Conservation (phyloP, 2,797 vertebrate genomes). For the Sebastes nivosus region DNA sequence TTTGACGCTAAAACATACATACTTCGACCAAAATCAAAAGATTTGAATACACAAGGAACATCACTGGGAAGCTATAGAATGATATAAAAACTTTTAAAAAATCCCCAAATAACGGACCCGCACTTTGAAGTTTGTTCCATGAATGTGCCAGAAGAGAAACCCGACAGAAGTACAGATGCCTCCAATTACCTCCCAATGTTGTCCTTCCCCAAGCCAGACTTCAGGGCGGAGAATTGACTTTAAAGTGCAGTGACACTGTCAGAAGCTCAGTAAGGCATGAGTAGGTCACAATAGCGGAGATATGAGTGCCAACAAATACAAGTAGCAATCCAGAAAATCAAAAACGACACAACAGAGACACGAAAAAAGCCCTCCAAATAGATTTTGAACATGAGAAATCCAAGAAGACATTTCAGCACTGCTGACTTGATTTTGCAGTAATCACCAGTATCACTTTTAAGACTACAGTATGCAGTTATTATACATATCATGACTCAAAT, state of each 20-base stretch:
- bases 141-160: not conserved
- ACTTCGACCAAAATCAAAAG: no score
- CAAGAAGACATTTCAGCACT: not conserved
- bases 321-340: not conserved
- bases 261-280: not conserved
- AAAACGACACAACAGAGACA: not conserved
- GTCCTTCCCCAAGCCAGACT: constrained; percentile 3
- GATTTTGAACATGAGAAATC: not conserved
- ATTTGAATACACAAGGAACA: not conserved
- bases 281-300: constrained; percentile 13
- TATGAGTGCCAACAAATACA: not conserved
- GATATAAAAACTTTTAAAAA: not conserved
- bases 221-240: not conserved
- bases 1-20: no score
- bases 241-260: constrained; percentile 15
- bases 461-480: not conserved
- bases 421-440: not conserved
- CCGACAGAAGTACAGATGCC: not conserved
- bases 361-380: not conserved
- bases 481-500: not conserved
- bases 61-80: not conserved
- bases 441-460: not conserved
- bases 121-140: not conserved
- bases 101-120: no score
- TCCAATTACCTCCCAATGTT: not conserved